Percentiles rank a stretch among this genome's conserved stretches.
Evolutionary conservation across 92 coral and sea anemone genomes (phyloP).

Genomic region (Paramuricea clavata): DNA sequence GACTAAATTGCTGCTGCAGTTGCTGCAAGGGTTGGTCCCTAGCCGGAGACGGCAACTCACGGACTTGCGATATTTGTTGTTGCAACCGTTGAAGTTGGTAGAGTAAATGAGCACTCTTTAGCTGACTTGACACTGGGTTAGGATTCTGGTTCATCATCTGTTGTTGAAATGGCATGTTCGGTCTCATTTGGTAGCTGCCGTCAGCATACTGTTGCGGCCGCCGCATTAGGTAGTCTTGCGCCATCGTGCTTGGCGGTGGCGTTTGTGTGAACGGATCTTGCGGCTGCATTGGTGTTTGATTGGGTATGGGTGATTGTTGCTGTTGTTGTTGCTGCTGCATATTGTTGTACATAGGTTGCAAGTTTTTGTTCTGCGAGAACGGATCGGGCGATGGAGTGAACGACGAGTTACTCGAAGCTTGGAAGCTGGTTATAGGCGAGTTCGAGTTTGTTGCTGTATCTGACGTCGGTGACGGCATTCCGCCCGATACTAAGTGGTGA

Average conservation of each 20-base stretch:
- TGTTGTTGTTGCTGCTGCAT: constrained; percentile 33
- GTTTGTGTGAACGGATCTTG: constrained; percentile 45
- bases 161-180: constrained; percentile 34
- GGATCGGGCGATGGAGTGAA: constrained; percentile 46
- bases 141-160: constrained; percentile 33
- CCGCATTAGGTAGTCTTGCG: constrained; percentile 38
- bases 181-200: constrained; percentile 20
- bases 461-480: constrained; percentile 35
- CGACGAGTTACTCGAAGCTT: constrained; percentile 22
- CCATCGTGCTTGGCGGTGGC: constrained; percentile 24
- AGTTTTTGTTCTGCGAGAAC: constrained; percentile 11
- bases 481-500: constrained; percentile 15
- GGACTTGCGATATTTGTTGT: constrained; percentile 93
- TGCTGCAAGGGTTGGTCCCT: constrained; percentile 83
- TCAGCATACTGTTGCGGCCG: constrained; percentile 27
- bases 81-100: constrained; percentile 97
- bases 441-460: constrained; percentile 14
- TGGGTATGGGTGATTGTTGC: constrained; percentile 18
- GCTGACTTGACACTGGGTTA: constrained; percentile 62
- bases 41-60: constrained; percentile 72
- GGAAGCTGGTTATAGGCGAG: constrained; percentile 19
- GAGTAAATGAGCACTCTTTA: constrained; percentile 89
- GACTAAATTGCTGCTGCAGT: constrained; percentile 91
- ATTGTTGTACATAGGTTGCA: constrained; percentile 28
- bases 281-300: constrained; percentile 28